Conservation (phyloP, 2,113 vertebrate species). For the Chelonoidis abingdonii region DNA sequence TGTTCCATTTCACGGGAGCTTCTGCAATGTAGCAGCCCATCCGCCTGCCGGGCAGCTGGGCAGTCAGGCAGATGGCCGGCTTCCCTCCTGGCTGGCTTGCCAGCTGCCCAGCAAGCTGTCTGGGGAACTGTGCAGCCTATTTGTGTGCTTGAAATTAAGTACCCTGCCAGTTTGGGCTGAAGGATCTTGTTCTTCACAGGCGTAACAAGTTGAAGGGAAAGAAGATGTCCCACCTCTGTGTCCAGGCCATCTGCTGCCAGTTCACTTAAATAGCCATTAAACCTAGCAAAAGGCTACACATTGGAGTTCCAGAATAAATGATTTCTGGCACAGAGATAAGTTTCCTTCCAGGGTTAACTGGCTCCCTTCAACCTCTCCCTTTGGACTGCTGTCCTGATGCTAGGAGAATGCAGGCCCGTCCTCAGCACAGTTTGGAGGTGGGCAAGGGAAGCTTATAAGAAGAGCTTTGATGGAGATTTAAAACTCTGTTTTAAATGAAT, state of each 20-base stretch:
- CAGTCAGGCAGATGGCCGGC: background rate
- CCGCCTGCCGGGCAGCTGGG: rapidly evolving
- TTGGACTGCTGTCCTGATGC: background rate
- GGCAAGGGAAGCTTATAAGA: too few species aligned
- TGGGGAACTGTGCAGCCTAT: too few species aligned
- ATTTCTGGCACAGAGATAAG: background rate
- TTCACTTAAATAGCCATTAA: background rate
- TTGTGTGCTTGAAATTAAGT: background rate
- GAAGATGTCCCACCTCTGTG: background rate
- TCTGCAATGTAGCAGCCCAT: too few species aligned
- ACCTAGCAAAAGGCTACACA: background rate
- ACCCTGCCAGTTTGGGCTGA: background rate
- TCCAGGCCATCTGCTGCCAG: background rate
- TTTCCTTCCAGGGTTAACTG: background rate
- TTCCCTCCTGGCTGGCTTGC: rapidly evolving
- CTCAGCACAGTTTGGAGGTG: too few species aligned
- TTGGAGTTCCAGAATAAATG: background rate
- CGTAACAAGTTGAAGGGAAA: background rate
- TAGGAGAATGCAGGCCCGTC: background rate
- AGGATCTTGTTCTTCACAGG: background rate
- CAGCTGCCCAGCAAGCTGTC: rapidly evolving
- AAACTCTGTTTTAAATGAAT: background rate
- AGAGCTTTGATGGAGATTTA: background rate
- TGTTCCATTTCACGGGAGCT: rapidly evolving
- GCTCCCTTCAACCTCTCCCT: background rate